Evolutionary conservation across 2,113 vertebrate genomes (phyloP).

Genomic region (Albula goreensis): DNA sequence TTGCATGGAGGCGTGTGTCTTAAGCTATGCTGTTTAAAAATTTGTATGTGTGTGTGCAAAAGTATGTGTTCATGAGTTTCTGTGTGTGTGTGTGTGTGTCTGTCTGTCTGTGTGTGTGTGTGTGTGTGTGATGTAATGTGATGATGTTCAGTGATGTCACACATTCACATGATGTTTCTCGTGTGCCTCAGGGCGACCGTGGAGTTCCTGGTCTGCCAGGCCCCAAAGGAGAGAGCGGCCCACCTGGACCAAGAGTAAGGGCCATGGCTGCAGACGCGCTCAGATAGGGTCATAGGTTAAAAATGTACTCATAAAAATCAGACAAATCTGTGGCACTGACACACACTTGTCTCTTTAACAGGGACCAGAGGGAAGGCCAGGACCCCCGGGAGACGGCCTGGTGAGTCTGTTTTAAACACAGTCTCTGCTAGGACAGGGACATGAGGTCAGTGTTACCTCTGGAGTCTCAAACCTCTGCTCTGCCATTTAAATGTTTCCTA

Average conservation of each 20-base stretch:
- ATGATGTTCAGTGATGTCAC: not conserved
- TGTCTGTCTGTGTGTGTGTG: not conserved
- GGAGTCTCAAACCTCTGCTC: too few relatives aligned
- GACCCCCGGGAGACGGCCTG: conserved; percentile 59
- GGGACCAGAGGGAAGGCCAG: conserved; percentile 75
- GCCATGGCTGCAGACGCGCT: not conserved
- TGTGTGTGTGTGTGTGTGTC: not conserved
- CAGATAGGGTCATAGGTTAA: not conserved
- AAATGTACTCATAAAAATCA: not conserved
- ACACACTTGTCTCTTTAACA: conserved; percentile 33
- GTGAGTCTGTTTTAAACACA: conserved; percentile 42
- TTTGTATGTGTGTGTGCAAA: not conserved
- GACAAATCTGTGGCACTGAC: not conserved
- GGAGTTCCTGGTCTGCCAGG: conserved; percentile 66
- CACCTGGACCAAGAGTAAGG: conserved; percentile 74
- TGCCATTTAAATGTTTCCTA: too few relatives aligned
- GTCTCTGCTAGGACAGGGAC: not conserved
- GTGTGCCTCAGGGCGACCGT: conserved; percentile 57
- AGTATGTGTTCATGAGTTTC: not conserved
- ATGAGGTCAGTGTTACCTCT: not conserved
- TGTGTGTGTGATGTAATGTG: not conserved
- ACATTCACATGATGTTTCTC: not conserved
- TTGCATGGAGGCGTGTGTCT: not conserved
- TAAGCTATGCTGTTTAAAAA: too few relatives aligned
- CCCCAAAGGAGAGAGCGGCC: conserved; percentile 60